These are phyloP conservation scores for Coptodon bakossiorum DNA, from an alignment of 2,113 vertebrate species.

Conservation along the genomic window DNA sequence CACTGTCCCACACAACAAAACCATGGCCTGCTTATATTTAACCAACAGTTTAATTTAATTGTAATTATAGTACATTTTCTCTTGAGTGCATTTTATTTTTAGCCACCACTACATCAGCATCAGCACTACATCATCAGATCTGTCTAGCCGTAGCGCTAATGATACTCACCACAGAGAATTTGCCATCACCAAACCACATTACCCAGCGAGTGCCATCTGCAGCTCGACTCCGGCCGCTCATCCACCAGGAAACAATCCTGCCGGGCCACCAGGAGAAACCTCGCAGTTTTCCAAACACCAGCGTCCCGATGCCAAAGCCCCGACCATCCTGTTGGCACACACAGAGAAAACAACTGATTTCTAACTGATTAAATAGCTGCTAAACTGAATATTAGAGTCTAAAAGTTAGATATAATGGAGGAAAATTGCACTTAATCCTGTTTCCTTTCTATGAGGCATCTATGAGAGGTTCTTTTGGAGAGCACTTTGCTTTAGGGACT, in stretches of 20 bases:
- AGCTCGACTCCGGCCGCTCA: conserved; percentile 89
- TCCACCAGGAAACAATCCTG: conserved; percentile 97
- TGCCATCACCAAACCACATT: conserved; percentile 98
- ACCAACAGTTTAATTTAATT: not conserved
- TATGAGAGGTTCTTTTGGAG: not conserved
- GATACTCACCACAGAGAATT: conserved; percentile 88
- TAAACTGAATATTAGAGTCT: not conserved
- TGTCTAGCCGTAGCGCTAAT: not conserved
- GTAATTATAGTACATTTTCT: not conserved
- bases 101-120: not conserved
- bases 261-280: conserved; percentile 99
- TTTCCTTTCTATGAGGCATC: not conserved
- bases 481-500: not conserved
- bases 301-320: conserved; percentile 86
- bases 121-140: not conserved
- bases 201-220: conserved; percentile 97
- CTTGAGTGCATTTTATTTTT: not conserved
- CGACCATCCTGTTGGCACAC: conserved; percentile 78
- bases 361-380: not conserved
- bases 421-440: not conserved
- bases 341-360: not conserved
- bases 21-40: not conserved
- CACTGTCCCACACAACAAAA: not conserved
- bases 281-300: conserved; percentile 93
- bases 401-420: not conserved